Evolutionary conservation across 2,797 vertebrate species (phyloP).

Genomic region (Poecilia wingei): DNA sequence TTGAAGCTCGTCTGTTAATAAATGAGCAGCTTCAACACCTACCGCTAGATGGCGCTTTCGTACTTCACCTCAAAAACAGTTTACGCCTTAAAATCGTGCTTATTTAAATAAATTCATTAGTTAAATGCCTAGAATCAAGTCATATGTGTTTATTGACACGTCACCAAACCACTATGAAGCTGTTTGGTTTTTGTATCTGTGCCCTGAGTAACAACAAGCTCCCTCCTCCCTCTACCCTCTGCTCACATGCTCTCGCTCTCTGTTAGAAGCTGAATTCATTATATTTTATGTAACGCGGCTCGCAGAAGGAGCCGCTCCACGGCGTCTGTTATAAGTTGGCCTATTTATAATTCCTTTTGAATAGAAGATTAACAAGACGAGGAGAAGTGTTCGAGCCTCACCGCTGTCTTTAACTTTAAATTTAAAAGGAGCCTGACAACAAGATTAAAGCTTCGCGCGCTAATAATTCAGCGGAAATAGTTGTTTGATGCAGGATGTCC

Average conservation of each 20-base stretch:
- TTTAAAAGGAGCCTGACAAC: constrained; percentile 22
- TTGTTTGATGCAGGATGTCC: constrained; percentile 1
- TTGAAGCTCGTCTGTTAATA: neutral
- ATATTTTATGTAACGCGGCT: constrained; percentile 67
- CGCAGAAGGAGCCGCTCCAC: constrained; percentile 53
- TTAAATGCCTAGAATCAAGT: constrained; percentile 10
- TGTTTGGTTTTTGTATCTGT: constrained; percentile 14
- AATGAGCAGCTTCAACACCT: constrained; percentile 2
- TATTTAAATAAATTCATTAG: constrained; percentile 18
- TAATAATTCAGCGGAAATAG: constrained; percentile 23
- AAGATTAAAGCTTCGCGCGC: constrained; percentile 12
- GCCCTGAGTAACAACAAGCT: constrained; percentile 22
- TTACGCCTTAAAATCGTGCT: constrained; percentile 9
- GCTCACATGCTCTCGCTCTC: constrained; percentile 12
- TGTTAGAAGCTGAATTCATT: constrained; percentile 58
- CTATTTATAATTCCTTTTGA: constrained; percentile 71
- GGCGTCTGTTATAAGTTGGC: constrained; percentile 58
- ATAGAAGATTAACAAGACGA: constrained; percentile 50
- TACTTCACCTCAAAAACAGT: constrained; percentile 21
- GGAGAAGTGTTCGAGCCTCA: constrained; percentile 39
- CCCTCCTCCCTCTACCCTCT: neutral
- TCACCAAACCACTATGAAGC: constrained; percentile 9
- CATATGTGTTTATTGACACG: constrained; percentile 2
- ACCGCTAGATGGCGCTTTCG: constrained; percentile 67
- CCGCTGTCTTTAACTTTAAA: constrained; percentile 42